Evolutionary conservation across 2,888 invertebrate genomes (phyloP).

Genomic region (Scaptomyza reducta): DNA sequence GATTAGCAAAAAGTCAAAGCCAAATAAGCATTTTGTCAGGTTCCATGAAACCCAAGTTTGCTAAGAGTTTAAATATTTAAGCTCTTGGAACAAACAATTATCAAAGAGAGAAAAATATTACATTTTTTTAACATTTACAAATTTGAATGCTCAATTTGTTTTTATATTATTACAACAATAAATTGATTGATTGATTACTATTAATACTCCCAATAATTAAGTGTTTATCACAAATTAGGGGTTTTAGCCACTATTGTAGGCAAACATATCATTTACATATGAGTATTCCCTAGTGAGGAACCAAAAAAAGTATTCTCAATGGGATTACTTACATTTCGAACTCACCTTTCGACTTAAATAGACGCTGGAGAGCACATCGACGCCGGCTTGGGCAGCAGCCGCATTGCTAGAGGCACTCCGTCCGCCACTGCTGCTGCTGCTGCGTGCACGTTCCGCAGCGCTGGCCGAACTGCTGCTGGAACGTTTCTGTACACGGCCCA

Average conservation of each 20-base stretch:
- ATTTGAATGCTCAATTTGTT: no score
- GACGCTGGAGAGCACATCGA: conserved; percentile 66
- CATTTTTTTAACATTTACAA: no score
- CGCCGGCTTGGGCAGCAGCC: conserved; percentile 30
- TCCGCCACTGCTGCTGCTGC: conserved; percentile 50
- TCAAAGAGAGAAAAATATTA: no score
- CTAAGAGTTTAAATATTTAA: no score
- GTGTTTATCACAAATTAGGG: no score
- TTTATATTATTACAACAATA: no score
- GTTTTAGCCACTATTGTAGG: no score
- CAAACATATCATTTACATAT: no score
- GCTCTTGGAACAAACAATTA: no score
- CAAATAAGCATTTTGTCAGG: not conserved
- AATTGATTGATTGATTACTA: no score
- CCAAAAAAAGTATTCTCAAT: conserved; percentile 32
- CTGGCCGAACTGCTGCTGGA: conserved; percentile 47
- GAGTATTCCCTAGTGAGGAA: conserved; percentile 3
- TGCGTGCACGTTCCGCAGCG: conserved; percentile 60
- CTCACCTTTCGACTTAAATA: conserved; percentile 83
- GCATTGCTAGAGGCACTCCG: conserved; percentile 57
- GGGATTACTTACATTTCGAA: conserved; percentile 79
- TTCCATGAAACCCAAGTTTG: not conserved
- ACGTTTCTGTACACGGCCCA: conserved; percentile 80
- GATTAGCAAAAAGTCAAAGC: conserved; percentile 20
- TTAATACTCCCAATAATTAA: no score